A percentile compares a stretch with the other conserved stretches of the same genome.
Evolutionary conservation across 2,113 vertebrate genomes (phyloP).

Genomic region (Alces alces): DNA sequence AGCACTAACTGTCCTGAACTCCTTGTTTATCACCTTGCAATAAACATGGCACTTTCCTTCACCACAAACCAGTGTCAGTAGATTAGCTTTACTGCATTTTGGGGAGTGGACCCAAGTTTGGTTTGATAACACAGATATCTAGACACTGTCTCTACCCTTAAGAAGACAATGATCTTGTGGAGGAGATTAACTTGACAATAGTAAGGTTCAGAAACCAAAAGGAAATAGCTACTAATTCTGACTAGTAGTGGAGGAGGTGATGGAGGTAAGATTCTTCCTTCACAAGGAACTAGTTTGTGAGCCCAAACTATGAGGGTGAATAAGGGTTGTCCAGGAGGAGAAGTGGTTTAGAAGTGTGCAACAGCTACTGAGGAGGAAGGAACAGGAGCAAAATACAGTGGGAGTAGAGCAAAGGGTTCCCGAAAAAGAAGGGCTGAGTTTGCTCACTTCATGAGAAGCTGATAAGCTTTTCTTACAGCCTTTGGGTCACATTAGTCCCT

Average conservation of each 20-base stretch:
- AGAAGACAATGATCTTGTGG: not conserved
- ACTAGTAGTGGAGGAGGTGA: not conserved
- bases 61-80: not conserved
- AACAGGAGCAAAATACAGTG: not conserved
- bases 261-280: not conserved
- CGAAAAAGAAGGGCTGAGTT: not conserved
- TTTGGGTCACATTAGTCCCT: not conserved
- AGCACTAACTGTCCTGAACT: not conserved
- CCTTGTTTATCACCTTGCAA: not conserved
- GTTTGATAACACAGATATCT: not conserved
- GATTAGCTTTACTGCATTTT: not conserved
- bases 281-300: not conserved
- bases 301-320: not conserved
- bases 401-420: not conserved
- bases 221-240: not conserved
- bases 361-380: not conserved
- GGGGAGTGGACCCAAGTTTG: not conserved
- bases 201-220: not conserved
- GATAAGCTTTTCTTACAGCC: not conserved
- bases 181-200: not conserved
- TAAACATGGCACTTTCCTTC: not conserved
- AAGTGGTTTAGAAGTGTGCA: not conserved
- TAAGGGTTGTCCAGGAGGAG: not conserved
- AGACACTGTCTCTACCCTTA: not conserved
- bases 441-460: not conserved